Conservation (phyloP, 2,113 vertebrate species). For the Paramormyrops kingsleyae region DNA sequence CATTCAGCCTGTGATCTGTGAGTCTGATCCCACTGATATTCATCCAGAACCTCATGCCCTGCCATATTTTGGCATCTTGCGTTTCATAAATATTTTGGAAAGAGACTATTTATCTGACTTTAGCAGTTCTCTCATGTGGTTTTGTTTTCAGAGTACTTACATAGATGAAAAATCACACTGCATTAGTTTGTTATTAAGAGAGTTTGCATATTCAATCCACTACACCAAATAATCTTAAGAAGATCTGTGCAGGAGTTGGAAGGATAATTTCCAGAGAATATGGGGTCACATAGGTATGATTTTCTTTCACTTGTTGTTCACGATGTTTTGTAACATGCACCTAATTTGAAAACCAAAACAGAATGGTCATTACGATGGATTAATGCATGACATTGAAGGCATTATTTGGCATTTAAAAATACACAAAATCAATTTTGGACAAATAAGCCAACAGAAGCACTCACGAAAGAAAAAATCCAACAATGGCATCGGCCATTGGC, state of each 20-base stretch:
- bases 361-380: background rate
- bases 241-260: background rate
- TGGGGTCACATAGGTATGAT: background rate
- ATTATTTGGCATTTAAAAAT: background rate
- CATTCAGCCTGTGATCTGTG: background rate
- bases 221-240: conserved; percentile 10
- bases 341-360: background rate
- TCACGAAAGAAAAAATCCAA: background rate
- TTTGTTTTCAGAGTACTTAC: background rate
- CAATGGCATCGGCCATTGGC: background rate
- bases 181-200: background rate
- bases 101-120: background rate
- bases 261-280: background rate
- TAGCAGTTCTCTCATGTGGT: background rate
- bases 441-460: background rate
- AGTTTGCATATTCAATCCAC: background rate
- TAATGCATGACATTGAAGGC: background rate
- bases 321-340: background rate
- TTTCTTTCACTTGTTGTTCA: background rate
- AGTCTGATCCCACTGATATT: background rate
- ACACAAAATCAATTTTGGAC: background rate
- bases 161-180: background rate
- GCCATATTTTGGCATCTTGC: background rate
- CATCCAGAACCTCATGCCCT: background rate
- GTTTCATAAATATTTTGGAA: background rate